Evolutionary conservation across 2,797 vertebrate genomes (phyloP), one percentile per base, ranked within the genome.

Genomic region (Amblyopsis hoosieri): DNA sequence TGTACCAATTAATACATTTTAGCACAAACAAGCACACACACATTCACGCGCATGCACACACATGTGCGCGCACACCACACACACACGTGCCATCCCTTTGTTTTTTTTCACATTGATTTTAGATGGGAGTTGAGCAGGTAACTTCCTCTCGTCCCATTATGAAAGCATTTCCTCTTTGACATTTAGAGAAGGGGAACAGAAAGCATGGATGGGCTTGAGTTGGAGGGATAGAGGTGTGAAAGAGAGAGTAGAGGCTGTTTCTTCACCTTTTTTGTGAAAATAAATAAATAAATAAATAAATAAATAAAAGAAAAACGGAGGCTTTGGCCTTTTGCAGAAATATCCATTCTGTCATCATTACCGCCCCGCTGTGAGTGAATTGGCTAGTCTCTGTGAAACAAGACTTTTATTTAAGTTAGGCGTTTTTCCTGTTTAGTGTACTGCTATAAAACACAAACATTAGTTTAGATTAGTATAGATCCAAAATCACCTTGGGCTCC

Each of bases 131-230:
- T 47, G 75, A 83, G 67, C 71, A 78, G 70, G 62, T 53, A 81
- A 76, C 83, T 80, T 83, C 65, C 75, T 82, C 69, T 82, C 59
- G 73, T 84, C 69, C 62, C 54, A 63, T 59, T 78, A 84, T 89
- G 85, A 85, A 88, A 89, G 81, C 47, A 12, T 77, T 82, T 83
- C 85, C 85, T 81, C 69, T 63, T 67, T 91, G 85, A 87, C 85
- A 87, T 91, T 91, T 88, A 82, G 57, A 65, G 67, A 67, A 71
- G 60, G 70, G 62, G 65, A 80, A 62, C 65, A 85, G 71, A 74
- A 81, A 70, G 37, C 56, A 9, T 42, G 37, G 37, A 42, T 42
- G 37, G 37, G 37, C 9, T 42, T 42, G 37, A 57, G 47, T 48
- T 14, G 4, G 29, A 14, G 54, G 9, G 54, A 56, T 12, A n/a